These are phyloP conservation scores for Catagonus wagneri DNA, from an alignment of 2,113 vertebrate genomes.

Conservation along the genomic window DNA sequence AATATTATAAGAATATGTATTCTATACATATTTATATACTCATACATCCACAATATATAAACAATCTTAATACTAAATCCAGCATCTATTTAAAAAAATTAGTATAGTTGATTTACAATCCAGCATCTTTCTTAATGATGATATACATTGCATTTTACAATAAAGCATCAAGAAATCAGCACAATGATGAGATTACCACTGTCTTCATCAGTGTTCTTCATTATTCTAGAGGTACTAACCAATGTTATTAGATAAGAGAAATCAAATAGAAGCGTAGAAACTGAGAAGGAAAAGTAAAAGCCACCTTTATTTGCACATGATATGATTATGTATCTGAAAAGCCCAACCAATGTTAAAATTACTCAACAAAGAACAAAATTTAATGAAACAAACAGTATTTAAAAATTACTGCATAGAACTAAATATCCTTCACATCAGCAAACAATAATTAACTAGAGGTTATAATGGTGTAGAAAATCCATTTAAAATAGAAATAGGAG, in stretches of 20 bases:
- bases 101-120: not conserved
- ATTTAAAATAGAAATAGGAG: not conserved
- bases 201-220: not conserved
- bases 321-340: not conserved
- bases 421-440: not conserved
- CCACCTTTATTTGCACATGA: not conserved
- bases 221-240: not conserved
- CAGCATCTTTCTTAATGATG: not conserved
- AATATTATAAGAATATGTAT: too few species aligned
- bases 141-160: not conserved
- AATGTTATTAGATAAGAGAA: not conserved
- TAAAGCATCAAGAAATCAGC: not conserved
- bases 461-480: not conserved
- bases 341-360: not conserved
- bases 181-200: not conserved
- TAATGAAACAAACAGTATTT: not conserved
- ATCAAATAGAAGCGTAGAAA: not conserved
- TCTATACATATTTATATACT: not conserved
- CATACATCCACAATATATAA: not conserved
- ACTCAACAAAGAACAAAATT: not conserved
- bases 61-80: not conserved
- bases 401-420: not conserved
- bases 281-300: not conserved
- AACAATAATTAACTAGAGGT: not conserved
- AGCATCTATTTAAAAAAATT: not conserved